Conservation (phyloP, 2,113 vertebrate genomes). For the Dendropsophus ebraccatus region DNA sequence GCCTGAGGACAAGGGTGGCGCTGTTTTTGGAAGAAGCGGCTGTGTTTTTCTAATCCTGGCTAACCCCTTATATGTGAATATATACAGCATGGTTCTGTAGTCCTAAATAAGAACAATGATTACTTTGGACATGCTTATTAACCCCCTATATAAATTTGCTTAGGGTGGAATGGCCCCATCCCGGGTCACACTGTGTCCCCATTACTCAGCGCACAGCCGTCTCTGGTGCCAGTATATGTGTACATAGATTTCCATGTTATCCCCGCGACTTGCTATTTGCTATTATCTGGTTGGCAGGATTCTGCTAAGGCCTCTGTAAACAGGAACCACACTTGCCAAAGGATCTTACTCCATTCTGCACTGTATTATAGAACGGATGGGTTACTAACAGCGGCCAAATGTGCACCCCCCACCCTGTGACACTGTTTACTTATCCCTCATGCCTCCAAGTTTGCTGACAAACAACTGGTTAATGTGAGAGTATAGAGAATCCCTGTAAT, state of each 20-base stretch:
- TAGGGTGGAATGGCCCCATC: background rate
- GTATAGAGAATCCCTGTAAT: slow-evolving; percentile 22
- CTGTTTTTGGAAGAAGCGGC: too few relatives aligned
- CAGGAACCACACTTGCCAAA: slow-evolving; percentile 28
- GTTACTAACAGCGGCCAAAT: background rate
- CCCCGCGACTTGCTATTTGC: background rate
- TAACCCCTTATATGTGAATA: too few relatives aligned
- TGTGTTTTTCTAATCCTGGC: too few relatives aligned
- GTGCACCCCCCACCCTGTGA: background rate
- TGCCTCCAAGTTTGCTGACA: background rate
- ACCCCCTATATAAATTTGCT: background rate
- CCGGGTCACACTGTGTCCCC: background rate
- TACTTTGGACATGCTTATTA: background rate
- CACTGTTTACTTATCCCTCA: background rate
- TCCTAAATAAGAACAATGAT: too few relatives aligned
- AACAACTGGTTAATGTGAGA: slow-evolving; percentile 1
- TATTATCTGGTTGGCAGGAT: slow-evolving; percentile 2
- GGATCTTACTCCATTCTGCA: background rate
- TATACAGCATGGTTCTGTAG: too few relatives aligned
- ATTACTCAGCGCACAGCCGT: background rate
- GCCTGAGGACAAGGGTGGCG: too few relatives aligned
- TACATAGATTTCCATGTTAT: background rate
- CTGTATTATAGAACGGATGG: background rate
- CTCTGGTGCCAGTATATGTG: background rate
- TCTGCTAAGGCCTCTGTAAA: background rate